Evolutionary conservation across 2,888 invertebrate species (phyloP).

Genomic region (Cataglyphis rosenhaueri): DNA sequence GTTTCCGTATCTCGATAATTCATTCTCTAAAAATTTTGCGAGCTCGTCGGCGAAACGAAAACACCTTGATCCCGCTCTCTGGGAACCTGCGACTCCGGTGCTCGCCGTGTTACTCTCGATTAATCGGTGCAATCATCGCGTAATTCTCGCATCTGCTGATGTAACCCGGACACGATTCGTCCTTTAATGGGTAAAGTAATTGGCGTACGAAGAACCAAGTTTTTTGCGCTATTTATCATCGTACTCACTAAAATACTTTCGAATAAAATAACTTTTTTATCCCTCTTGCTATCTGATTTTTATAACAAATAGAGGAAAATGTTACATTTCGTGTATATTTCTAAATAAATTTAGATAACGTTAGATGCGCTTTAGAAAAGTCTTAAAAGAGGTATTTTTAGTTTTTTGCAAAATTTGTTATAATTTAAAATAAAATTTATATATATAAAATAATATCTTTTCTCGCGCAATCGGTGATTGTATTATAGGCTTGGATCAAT

Average conservation of each 20-base stretch:
- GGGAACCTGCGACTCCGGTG: constrained; percentile 5
- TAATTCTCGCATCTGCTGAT: constrained; percentile 41
- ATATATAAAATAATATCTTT: neutral
- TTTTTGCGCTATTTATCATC: neutral
- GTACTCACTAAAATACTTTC: too few species aligned
- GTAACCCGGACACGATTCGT: constrained; percentile 26
- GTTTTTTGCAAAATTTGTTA: neutral
- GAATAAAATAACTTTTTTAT: neutral
- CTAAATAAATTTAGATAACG: neutral
- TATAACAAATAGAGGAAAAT: neutral
- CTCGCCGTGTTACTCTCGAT: constrained; percentile 26
- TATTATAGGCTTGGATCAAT: neutral
- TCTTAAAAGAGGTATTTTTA: neutral
- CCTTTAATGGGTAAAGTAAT: constrained; percentile 36
- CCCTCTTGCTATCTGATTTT: neutral
- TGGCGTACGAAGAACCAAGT: neutral
- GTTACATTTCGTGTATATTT: neutral
- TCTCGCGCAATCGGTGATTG: neutral
- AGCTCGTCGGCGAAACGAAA: constrained; percentile 7
- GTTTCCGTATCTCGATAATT: neutral
- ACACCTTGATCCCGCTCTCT: neutral
- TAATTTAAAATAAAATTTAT: neutral
- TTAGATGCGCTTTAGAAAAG: neutral
- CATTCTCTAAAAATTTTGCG: neutral
- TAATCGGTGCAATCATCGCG: constrained; percentile 41